Base-by-base conservation (phyloP, 2,888 invertebrate genomes). In the Drosophila yooni region DNA sequence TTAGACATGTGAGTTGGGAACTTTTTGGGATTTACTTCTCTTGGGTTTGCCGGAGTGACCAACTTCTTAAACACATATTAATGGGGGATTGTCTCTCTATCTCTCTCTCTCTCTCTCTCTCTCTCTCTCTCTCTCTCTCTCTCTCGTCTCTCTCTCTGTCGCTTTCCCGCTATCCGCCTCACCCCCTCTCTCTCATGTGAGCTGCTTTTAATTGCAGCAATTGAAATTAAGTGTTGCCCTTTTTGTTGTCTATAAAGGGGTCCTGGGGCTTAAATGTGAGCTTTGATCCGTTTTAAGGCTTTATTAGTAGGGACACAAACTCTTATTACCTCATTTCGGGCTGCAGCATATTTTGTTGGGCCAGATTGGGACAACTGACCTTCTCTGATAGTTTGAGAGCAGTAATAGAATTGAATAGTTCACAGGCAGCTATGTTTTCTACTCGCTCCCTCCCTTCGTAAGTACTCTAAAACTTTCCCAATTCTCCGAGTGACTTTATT, bases 171-270 rank as follows among this genome's bases (percentile, higher is more conserved):
- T 25, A 3, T 27, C 3, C 3, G 1, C 7, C 6, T 21, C 6
- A n/a, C n/a, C n/a, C 40, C 1, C 18, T 18, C 13, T n/a, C 33
- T 43, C 48, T 36, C 74, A 65, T 80, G 71, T 82, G 89, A 82
- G 82, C 50, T 66, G 64, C 65, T 83, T 81, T 86, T 86, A 86
- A 86, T 90, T 86, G 90, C 83, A 70, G 81, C 85, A 90, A 86
- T 90, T 90, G 89, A 86, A 86, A 86, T 85, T 90, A 86, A 86
- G 89, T 90, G 85, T 76, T 76, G 75, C 74, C 88, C 74, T 70
- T 83, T 90, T 78, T 38, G 71, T 56, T 65, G 69, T 56, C 61
- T 46, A 70, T 11, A 8, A 58, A 27, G 62, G 62, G 36, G 18
- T 50, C 52, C 25, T 33, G 27, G 53, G 48, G 51, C 52, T 59